Conservation (phyloP, 2,797 vertebrate species). For the Leptoclinus maculatus region DNA sequence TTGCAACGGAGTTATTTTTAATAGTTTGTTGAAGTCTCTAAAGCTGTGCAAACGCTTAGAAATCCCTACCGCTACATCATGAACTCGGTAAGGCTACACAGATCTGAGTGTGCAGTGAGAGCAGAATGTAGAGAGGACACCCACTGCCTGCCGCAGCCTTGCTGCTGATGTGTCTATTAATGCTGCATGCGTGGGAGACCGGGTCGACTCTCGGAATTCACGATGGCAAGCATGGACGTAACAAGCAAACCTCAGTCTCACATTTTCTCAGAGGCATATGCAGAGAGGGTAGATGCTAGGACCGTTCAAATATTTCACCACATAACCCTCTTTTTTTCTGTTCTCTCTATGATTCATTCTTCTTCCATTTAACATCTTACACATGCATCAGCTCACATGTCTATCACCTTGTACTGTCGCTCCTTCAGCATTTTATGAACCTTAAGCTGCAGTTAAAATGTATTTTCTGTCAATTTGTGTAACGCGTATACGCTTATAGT, state of each 20-base stretch:
- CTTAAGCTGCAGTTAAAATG: slow-evolving; percentile 8
- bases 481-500: neutral
- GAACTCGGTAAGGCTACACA: slow-evolving; percentile 55
- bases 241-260: slow-evolving; percentile 59
- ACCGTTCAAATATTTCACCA: slow-evolving; percentile 26
- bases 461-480: slow-evolving; percentile 17
- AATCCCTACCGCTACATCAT: slow-evolving; percentile 39
- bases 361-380: neutral
- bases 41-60: slow-evolving; percentile 44
- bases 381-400: slow-evolving; percentile 16
- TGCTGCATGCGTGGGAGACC: slow-evolving; percentile 80
- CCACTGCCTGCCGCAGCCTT: slow-evolving; percentile 77
- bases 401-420: slow-evolving; percentile 5
- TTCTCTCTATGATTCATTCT: slow-evolving; percentile 2
- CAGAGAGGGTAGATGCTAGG: slow-evolving; percentile 37
- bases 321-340: neutral
- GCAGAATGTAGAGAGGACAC: slow-evolving; percentile 70
- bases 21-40: slow-evolving; percentile 27
- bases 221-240: slow-evolving; percentile 64
- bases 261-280: slow-evolving; percentile 57
- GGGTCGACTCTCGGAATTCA: slow-evolving; percentile 69
- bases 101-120: slow-evolving; percentile 61
- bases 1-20: slow-evolving; percentile 15
- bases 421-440: neutral
- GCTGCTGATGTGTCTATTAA: slow-evolving; percentile 77